Evolutionary conservation across 1,140 invertebrate species (phyloP).

Genomic region (Bombus sibiricus): DNA sequence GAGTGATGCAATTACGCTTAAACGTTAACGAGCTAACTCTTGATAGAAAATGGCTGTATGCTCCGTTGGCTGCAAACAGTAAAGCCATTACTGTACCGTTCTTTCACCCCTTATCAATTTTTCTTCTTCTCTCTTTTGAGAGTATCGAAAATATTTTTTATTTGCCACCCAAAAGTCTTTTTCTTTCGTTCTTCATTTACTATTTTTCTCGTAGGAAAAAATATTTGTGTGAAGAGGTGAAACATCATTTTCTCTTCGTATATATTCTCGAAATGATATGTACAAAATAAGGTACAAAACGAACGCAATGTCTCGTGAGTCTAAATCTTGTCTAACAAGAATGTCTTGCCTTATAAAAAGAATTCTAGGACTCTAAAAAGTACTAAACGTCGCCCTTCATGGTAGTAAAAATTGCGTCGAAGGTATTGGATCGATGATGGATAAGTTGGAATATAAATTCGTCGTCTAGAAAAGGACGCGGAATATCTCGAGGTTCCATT

Average conservation of each 20-base stretch:
- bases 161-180: background rate
- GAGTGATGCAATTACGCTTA: conserved; percentile 82
- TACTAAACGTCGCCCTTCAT: background rate
- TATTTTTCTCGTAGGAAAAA: background rate
- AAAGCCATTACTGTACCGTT: conserved; percentile 76
- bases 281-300: too few species aligned
- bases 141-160: background rate
- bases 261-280: background rate
- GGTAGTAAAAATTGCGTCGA: background rate
- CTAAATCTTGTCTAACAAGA: background rate
- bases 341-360: background rate
- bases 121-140: background rate
- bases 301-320: background rate
- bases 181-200: background rate
- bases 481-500: background rate
- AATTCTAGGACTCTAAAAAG: background rate
- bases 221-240: background rate
- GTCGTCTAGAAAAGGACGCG: background rate
- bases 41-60: conserved; percentile 82
- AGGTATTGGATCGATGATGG: conserved; percentile 8
- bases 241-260: background rate
- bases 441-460: conserved; percentile 1
- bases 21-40: conserved; percentile 82
- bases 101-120: conserved; percentile 24
- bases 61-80: conserved; percentile 80